Evolutionary conservation across 2,797 vertebrate genomes (phyloP), one percentile per base, ranked within the genome.

Genomic region (Ispidina lecontei): DNA sequence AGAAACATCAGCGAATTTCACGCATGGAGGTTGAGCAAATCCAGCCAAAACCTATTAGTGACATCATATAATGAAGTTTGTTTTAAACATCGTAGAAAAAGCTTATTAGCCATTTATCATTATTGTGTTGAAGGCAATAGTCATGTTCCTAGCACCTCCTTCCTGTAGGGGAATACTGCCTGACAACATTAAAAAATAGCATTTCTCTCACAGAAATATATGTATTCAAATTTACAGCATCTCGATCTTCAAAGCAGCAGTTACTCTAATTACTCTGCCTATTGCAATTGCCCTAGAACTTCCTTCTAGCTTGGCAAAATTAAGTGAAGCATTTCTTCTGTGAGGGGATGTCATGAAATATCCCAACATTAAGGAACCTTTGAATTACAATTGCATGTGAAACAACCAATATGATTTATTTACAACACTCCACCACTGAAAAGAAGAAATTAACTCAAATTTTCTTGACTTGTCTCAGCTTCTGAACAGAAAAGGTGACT

Each of bases 11-110:
- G 35, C 26, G 29, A 80, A 78, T 46, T 69, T 80, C 35, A 80
- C 6, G n/a, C 4, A 7, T 0, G 5, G 15, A 70, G 3, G 9
- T 1, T 70, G 23, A 52, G 69, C 0, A 1, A 56, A 72, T 2
- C 28, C 15, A 22, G 39, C 9, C 44, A 72, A 46, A 54, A 77
- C 5, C 26, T 37, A 28, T 22, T 5, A 18, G 43, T 64, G 39
- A 77, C n/a, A 71, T 35, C 14, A 72, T 12, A 0, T 7, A 47
- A 46, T 16, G 7, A 84, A 59, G n/a, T 37, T 62, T 35, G 22
- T 12, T 74, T 75, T 33, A 73, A 69, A 81, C 25, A 19, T 4
- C 2, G 5, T 7, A 69, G 81, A 59, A 69, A 51, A 43, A 39
- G 18, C 19, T 58, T 51, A n/a, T 62, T 89, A 37, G 18, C n/a